Base-by-base conservation (phyloP, 2,797 vertebrate genomes). In the Karalla daura region DNA sequence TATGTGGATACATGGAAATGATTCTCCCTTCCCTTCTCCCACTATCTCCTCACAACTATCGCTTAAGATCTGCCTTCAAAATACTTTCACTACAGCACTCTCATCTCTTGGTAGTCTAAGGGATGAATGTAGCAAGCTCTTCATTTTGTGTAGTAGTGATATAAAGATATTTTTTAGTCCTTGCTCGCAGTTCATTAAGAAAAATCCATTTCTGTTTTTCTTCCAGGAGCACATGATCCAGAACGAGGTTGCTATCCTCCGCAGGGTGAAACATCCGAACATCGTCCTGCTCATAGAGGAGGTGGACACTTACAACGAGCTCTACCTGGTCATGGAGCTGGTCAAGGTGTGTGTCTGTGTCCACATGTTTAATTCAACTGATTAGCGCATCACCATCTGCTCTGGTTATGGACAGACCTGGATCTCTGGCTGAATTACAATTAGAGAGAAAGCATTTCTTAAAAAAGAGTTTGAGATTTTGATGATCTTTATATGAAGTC, bases 311-410 rank as follows among this genome's bases (percentile, higher is more conserved):
- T 97, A 97, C 61, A 96, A 88, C 8, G 96, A 99, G 24, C 94
- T 99, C 46, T 99, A 99, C 67, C 95, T 99, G 70, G 96, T 99
- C 82, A 99, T 99, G 98, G 98, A 99, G 84, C 94, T 99, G 81
- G 97, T 99, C 52, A 99, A 99, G 95, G 90, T 91, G 58, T 7
- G 89, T 74, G 15, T 2, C 7, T 14, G 2, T 63, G 14, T 63
- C 47, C 23, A 18, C 23, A 13, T 51, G 23, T 63, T 39, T 61
- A 32, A 55, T 60, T 37, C n/a, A n/a, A n/a, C n/a, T 5, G 4
- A 5, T 63, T 56, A 12, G 28, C 24, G 17, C 6, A 40, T 54
- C 6, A 1, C 44, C 46, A 46, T 64, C 33, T 54, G 15, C 44
- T 61, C 30, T 30, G 3, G 7, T 64, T 37, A 10, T 46, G 12